A percentile compares a stretch with the other conserved stretches of the same genome.
These are phyloP conservation scores for Phodopus roborovskii DNA, from an alignment of 2,113 vertebrate genomes.

Conservation along the genomic window DNA sequence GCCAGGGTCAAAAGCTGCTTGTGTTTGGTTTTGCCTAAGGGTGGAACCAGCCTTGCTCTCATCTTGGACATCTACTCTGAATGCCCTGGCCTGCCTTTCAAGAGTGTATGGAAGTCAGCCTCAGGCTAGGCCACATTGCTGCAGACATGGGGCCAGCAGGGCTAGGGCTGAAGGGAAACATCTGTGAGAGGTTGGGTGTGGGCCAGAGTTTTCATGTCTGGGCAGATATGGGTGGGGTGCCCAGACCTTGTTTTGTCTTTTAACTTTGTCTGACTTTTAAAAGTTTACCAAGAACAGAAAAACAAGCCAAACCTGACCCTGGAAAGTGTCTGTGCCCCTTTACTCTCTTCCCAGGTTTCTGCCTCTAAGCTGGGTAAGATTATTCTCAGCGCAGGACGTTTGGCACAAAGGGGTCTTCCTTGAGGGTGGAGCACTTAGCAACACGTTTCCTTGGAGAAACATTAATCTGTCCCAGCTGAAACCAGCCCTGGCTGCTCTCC, in stretches of 20 bases:
- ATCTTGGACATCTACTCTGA: neutral
- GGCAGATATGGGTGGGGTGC: slow-evolving; percentile 13
- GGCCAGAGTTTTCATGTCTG: neutral
- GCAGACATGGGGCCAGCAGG: neutral
- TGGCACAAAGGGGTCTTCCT: neutral
- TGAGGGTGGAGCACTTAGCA: neutral
- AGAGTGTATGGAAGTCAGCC: neutral
- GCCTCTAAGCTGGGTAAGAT: neutral
- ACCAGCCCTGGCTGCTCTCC: too few relatives aligned
- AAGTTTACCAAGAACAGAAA: neutral
- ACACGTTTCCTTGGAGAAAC: neutral
- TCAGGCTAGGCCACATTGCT: neutral
- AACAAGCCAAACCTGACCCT: neutral
- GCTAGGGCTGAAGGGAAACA: slow-evolving; percentile 63
- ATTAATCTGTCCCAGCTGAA: neutral
- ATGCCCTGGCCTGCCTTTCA: neutral
- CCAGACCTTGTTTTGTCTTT: neutral
- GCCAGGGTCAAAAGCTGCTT: neutral
- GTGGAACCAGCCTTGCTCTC: neutral
- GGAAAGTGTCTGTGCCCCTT: neutral
- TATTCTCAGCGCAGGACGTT: neutral
- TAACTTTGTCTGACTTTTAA: slow-evolving; percentile 40
- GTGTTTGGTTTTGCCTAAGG: neutral
- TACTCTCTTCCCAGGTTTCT: neutral
- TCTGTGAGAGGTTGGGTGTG: neutral